These are phyloP conservation scores for Callipepla californica DNA, from an alignment of 2,113 vertebrate species.

Conservation along the genomic window DNA sequence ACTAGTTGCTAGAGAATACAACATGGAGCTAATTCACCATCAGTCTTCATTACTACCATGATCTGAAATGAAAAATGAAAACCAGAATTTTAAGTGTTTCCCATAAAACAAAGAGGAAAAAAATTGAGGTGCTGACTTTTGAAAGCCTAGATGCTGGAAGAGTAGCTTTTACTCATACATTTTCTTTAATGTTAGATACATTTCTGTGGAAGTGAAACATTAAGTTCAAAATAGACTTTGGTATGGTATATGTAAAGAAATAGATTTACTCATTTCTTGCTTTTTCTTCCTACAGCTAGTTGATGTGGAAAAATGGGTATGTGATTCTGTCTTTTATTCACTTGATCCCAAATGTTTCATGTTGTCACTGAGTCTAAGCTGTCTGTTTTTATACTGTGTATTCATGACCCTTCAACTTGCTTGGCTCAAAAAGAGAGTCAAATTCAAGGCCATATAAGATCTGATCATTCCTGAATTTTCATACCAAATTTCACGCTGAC, in stretches of 20 bases:
- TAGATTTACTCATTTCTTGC: slow-evolving; percentile 76
- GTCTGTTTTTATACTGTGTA: slow-evolving; percentile 70
- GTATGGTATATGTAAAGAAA: slow-evolving; percentile 13
- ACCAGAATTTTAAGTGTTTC: neutral
- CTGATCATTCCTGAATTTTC: neutral
- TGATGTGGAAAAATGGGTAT: slow-evolving; percentile 91
- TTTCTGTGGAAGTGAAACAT: neutral
- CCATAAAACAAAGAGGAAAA: neutral
- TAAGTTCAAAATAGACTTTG: slow-evolving; percentile 46
- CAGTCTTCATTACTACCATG: neutral
- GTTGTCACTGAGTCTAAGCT: slow-evolving; percentile 71
- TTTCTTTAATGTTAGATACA: neutral
- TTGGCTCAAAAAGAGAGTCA: slow-evolving; percentile 55
- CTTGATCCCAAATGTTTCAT: slow-evolving; percentile 61
- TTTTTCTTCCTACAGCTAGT: slow-evolving; percentile 87
- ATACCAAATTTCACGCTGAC: neutral
- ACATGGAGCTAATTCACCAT: neutral
- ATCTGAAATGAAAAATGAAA: neutral
- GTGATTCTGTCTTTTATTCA: slow-evolving; percentile 79
- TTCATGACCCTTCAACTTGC: slow-evolving; percentile 57
- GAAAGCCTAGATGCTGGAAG: neutral
- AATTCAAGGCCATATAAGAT: neutral
- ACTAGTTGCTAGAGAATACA: neutral
- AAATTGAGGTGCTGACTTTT: neutral
- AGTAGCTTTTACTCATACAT: neutral